Evolutionary conservation across 1,140 invertebrate genomes (phyloP).

Genomic region (Diorhabda sublineata): DNA sequence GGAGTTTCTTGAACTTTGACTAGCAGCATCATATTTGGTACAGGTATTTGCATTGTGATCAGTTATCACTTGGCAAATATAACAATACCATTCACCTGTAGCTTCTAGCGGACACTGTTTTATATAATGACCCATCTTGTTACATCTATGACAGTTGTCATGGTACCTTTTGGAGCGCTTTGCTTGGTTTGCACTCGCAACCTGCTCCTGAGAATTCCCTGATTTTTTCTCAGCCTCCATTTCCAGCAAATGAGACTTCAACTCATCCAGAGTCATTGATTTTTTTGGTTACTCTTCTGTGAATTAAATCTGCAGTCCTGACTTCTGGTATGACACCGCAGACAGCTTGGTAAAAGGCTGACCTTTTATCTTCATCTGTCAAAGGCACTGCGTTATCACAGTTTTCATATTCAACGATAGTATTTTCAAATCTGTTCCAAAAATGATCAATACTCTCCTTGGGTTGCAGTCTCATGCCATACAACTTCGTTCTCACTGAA

Average conservation of each 20-base stretch:
- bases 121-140: neutral
- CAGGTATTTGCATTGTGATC: neutral
- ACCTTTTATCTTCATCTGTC: slow-evolving; percentile 5
- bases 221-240: slow-evolving; percentile 4
- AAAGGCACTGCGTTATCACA: slow-evolving; percentile 8
- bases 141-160: neutral
- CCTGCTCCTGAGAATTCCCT: neutral
- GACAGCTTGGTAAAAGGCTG: slow-evolving; percentile 8
- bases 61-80: neutral
- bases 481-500: neutral
- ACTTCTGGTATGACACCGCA: neutral
- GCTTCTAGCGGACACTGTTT: neutral
- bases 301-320: slow-evolving; percentile 5
- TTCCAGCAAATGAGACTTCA: neutral
- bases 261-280: neutral
- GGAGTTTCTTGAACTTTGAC: neutral
- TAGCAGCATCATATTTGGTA: neutral
- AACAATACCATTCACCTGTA: neutral
- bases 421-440: slow-evolving; percentile 3
- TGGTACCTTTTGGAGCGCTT: neutral
- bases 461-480: neutral
- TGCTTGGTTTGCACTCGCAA: slow-evolving; percentile 2
- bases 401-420: slow-evolving; percentile 5
- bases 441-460: neutral
- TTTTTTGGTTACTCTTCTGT: neutral